Base-by-base conservation (phyloP, 2,888 invertebrate genomes). In the Metacarcinus magister region DNA sequence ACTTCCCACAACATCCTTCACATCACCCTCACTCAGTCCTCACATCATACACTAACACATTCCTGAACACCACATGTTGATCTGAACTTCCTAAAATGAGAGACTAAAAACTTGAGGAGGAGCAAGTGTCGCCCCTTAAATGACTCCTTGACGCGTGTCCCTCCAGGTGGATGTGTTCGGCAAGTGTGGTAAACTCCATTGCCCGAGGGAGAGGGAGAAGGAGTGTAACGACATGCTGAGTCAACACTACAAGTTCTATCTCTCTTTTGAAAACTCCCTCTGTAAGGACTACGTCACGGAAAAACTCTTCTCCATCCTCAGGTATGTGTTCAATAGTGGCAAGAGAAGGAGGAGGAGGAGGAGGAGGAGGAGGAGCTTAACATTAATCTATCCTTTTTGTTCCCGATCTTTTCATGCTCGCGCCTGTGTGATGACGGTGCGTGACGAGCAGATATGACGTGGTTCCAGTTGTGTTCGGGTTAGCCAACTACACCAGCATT, bases 261-360 rank as follows among this genome's bases (percentile, higher is more conserved):
- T 97, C 19, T 97, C 97, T 1, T 97, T 97, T 87, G 97, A 97
- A 96, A 97, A 97, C 96, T 97, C 97, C 1, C 93, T 97, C 7
- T 97, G 97, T 96, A 96, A 96, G n/a, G 97, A 97, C 95, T 97
- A 97, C 96, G 97, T 97, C 0, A 97, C 97, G 0, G 97, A 97
- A 94, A 97, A 97, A 92, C 97, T 97, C 19, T 97, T 97, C 95
- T 96, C 97, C 8, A 96, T 97, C 13, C 97, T 97, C n/a, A 96
- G 96, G 46, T 96, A 96, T 54, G 96, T 32, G 44, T 2, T 16
- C 48, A 1, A 48, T 54, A 39, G 2, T 39, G 13, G 39, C 43
- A 23, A 91, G 3, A 39, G 23, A n/a, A 8, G 44, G 39, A 43
- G n/a, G 19, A 46, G 48, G 48, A 7, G 48, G 48, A 7, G 48